Evolutionary conservation across 2,888 invertebrate species (phyloP), one percentile per base, ranked within the genome.

Genomic region (Harpagoxenus sublaevis): DNA sequence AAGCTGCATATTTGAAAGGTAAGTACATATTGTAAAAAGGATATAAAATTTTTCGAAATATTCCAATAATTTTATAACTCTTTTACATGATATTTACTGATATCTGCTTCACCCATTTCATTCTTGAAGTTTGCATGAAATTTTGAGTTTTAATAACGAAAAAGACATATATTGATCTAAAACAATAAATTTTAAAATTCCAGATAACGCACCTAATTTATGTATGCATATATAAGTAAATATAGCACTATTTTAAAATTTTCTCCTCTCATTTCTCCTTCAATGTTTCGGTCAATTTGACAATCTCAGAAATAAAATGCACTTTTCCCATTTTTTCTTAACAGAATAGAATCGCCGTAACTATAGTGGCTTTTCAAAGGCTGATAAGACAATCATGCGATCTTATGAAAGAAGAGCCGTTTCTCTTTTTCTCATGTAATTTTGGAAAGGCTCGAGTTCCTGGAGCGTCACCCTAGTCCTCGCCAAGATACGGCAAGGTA

Each of bases 331-430:
- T 45, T 35, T 39, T 42, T 35, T 63, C 23, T 39, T 3, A 51
- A 12, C 0, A 55, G 18, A 62, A 35, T 6, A 62, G 8, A 35
- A 18, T 60, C 23, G 12, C 12, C 6, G 9, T 53, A 55, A 57
- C 3, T 23, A 35, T 42, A 10, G 3, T 42, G 18, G 8, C 9
- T 57, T 60, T 71, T 48, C 35, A 28, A 81, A 60, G 12, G 8
- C 18, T 18, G 48, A 60, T 35, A 60, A 71, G n/a, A 65, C 12
- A 28, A 35, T 31, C 18, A 23, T 28, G 31, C 28, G 48, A 8
- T 57, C 57, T 71, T 18, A 73, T 42, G 88, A 83, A 85, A 83
- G 84, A 63, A 84, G 75, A 77, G 6, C 2, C 23, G 23, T 35
- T 48, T 63, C 23, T 18, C 42, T 63, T 82, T 23, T 53, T 18